Percentiles rank a stretch among this genome's conserved stretches.
Conservation (phyloP, 2,113 vertebrate species). For the Chionis minor region DNA sequence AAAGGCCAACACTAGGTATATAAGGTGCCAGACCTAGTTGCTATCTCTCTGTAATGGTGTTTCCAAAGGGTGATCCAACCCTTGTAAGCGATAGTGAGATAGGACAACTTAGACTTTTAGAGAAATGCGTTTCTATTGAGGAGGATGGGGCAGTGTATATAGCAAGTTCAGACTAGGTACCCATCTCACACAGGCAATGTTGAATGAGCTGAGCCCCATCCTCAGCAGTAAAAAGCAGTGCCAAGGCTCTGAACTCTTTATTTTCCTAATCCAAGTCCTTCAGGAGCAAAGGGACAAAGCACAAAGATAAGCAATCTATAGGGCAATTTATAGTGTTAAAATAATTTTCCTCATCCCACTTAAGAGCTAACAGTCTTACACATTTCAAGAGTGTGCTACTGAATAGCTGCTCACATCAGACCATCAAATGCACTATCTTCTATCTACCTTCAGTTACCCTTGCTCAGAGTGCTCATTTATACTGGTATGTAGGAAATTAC, state of each 20-base stretch:
- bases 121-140: rapidly evolving
- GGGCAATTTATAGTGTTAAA: background rate
- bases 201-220: background rate
- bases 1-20: background rate
- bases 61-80: background rate
- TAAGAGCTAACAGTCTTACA: background rate
- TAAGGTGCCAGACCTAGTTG: background rate
- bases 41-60: background rate
- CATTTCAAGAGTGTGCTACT: background rate
- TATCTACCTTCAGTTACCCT: background rate
- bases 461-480: background rate
- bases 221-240: background rate
- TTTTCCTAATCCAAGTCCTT: background rate
- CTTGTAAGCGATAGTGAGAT: background rate
- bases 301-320: background rate
- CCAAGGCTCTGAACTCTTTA: background rate
- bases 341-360: background rate
- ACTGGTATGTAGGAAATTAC: background rate
- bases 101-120: background rate
- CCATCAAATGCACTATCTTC: background rate
- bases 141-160: background rate
- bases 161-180: background rate
- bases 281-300: background rate
- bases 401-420: background rate
- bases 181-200: background rate